Conservation (phyloP, 2,113 vertebrate species). For the Redunca redunca region DNA sequence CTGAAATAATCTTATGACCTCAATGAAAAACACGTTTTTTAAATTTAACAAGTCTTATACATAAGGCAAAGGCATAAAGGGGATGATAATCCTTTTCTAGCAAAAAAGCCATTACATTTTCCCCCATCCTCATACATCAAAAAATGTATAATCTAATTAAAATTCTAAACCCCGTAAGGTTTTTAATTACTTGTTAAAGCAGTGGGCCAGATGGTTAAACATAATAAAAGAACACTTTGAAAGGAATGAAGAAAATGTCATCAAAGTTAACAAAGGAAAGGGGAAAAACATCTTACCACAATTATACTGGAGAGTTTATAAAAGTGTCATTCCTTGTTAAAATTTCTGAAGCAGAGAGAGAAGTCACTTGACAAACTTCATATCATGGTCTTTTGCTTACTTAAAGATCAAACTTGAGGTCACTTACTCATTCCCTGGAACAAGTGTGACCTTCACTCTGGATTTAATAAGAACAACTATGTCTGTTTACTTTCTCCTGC, state of each 20-base stretch:
- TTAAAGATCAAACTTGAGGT: background rate
- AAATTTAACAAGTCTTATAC: background rate
- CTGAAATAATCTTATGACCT: background rate
- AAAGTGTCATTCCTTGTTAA: background rate
- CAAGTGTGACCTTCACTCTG: background rate
- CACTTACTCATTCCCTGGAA: background rate
- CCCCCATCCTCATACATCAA: slow-evolving; percentile 17
- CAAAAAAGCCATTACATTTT: slow-evolving; percentile 29
- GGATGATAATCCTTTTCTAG: slow-evolving; percentile 16
- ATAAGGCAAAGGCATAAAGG: slow-evolving; percentile 3
- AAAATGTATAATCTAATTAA: slow-evolving; percentile 52
- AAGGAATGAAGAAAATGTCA: slow-evolving; percentile 34
- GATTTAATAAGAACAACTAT: background rate
- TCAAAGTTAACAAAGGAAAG: background rate
- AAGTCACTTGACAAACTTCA: background rate
- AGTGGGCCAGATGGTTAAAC: slow-evolving; percentile 58
- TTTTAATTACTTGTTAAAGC: slow-evolving; percentile 64
- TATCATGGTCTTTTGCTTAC: background rate
- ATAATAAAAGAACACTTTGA: slow-evolving; percentile 58
- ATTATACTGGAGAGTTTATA: background rate
- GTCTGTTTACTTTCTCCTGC: background rate
- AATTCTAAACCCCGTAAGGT: slow-evolving; percentile 34
- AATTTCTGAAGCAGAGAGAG: background rate
- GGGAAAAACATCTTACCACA: background rate
- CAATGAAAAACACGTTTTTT: background rate